These are phyloP conservation scores for Chaetops frenatus DNA, from an alignment of 2,113 vertebrate genomes.

Conservation along the genomic window DNA sequence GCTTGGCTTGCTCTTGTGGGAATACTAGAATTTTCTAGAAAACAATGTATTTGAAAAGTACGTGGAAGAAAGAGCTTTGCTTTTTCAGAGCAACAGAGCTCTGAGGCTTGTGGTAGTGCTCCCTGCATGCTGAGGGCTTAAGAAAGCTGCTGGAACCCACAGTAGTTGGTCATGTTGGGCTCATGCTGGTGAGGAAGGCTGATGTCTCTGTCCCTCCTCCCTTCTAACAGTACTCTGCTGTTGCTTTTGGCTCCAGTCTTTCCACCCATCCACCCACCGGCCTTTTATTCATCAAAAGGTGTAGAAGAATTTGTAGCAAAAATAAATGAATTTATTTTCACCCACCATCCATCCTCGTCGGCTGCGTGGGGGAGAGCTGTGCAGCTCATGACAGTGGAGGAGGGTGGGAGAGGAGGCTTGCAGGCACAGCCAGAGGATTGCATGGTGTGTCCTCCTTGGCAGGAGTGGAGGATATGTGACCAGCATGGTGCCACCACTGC, in stretches of 20 bases:
- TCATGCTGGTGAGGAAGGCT: not conserved
- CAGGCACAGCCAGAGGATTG: not conserved
- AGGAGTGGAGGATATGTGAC: not conserved
- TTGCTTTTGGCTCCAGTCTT: constrained; percentile 15
- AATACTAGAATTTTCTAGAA: not conserved
- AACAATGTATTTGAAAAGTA: not conserved
- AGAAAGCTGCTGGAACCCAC: not conserved
- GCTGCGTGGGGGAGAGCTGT: not conserved
- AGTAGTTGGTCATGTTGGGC: not conserved
- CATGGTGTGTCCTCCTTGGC: not conserved
- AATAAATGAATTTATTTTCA: constrained; percentile 45
- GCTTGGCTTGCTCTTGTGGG: not conserved
- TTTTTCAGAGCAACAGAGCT: not conserved
- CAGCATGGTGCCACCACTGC: accelerated
- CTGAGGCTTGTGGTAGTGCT: not conserved
- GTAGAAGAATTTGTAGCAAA: constrained; percentile 31
- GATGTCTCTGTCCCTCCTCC: not conserved
- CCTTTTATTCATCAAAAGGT: constrained; percentile 30
- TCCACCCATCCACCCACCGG: constrained; percentile 35
- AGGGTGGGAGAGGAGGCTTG: not conserved
- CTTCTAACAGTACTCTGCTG: not conserved
- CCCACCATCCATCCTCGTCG: not conserved
- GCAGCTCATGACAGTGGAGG: not conserved
- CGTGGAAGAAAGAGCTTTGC: not conserved
- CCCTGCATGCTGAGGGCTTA: accelerated